phyloP scores from a whole-genome alignment of 2,888 invertebrate species.

The Congeria kusceri region DNA sequence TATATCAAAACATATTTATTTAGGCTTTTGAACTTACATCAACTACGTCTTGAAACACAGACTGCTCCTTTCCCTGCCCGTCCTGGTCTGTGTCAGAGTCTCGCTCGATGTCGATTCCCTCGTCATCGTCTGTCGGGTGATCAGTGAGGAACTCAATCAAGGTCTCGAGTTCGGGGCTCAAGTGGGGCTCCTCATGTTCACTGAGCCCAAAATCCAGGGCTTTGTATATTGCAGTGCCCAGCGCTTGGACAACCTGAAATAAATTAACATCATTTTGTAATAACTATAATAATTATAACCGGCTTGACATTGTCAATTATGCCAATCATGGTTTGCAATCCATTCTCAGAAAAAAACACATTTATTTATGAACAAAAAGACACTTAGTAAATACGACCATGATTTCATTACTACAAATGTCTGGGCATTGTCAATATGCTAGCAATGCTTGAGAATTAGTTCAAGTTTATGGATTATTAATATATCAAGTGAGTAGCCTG shows the following conservation, averaged over 20 bases:
- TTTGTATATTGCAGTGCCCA: constrained; percentile 94
- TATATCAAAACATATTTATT: too few relatives aligned
- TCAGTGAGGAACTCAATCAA: constrained; percentile 95
- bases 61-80: constrained; percentile 78
- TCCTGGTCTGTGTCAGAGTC: constrained; percentile 45
- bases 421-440: too few relatives aligned
- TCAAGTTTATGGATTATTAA: too few relatives aligned
- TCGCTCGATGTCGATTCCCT: constrained; percentile 87
- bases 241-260: constrained; percentile 90
- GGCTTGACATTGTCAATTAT: too few relatives aligned
- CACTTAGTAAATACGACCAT: too few relatives aligned
- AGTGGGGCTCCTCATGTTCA: constrained; percentile 94
- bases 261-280: neutral
- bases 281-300: too few relatives aligned
- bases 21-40: constrained; percentile 86
- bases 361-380: too few relatives aligned
- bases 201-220: constrained; percentile 95
- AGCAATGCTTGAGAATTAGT: too few relatives aligned
- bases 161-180: constrained; percentile 93
- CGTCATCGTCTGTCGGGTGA: constrained; percentile 87
- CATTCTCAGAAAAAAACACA: too few relatives aligned
- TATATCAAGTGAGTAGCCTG: too few relatives aligned
- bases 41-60: constrained; percentile 87
- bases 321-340: too few relatives aligned
- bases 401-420: too few relatives aligned